Base-by-base conservation (phyloP, 2,113 vertebrate species). In the Colius striatus region DNA sequence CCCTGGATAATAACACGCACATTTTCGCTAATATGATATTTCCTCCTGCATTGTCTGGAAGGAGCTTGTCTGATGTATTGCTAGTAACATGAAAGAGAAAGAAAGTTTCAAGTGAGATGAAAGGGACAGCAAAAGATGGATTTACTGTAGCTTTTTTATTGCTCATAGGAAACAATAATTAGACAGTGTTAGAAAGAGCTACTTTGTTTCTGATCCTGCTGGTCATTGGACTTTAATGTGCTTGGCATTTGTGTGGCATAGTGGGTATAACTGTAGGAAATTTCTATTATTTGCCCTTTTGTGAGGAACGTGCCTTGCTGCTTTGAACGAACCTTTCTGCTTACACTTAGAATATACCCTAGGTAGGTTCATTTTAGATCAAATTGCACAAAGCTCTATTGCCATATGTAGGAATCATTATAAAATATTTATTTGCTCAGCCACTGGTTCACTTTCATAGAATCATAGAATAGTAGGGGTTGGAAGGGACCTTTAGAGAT, bases 111-210 rank as follows among this genome's bases (percentile, higher is more conserved):
- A 84, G 19, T 41, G 80, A 71, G 50, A 76, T 92, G 80, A 89
- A 92, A 90, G 45, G 9, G 8, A 73, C 16, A 21, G 36, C 36
- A 70, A 58, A 83, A 80, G 23, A 57, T 71, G 68, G 58, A 58
- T 91, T 92, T 87, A 36, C 73, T 91, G 61, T 67, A 84, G 53
- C n/a, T 90, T 93, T 92, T 88, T 90, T 89, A 15, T 70, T 95
- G 43, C 61, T 92, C 38, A 61, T 72, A 68, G 61, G 60, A 50
- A 86, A 45, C 29, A 55, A 50, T 30, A 91, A 79, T 63, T 82
- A 74, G 66, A 16, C 20, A 50, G n/a, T 71, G 48, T 23, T 86
- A 75, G 55, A 57, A 86, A 89, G 72, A 72, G 26, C 63, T 80
- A 26, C 75, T 87, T 70, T 12, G 34, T 55, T 87, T 78, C 58